Evolutionary conservation across 2,797 vertebrate genomes (phyloP), one percentile per base, ranked within the genome.

Genomic region (Odontamblyopus lacepedii): DNA sequence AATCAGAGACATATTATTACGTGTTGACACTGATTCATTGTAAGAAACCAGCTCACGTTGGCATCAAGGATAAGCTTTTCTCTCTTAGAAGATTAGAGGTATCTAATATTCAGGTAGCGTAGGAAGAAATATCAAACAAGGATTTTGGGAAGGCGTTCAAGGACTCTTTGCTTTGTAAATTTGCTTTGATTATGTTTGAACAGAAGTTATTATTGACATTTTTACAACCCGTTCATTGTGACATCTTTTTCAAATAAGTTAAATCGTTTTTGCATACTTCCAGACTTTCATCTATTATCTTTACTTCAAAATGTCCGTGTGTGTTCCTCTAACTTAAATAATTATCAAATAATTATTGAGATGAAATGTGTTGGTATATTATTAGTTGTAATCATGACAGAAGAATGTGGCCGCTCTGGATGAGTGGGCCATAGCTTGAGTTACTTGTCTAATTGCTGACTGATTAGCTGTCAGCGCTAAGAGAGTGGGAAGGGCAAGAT

Each of bases 401-500:
- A 48, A 61, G 75, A 79, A 73, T 68, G 73, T 38, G 44, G 26
- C n/a, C 30, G 41, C 44, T 1, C 48, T 27, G 68, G 65, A 59
- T 23, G 63, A 72, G 69, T 29, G 23, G 35, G 44, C 65, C 41
- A 48, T 1, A 60, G 8, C 18, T 27, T 48, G 44, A 55, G 8
- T 53, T 35, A 32, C 44, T 70, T 6, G 16, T 69, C 76, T 75
- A 55, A 16, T 6, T n/a, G 19, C 0, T 51, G 44, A 67, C 32
- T 64, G 71, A 74, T 81, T 72, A 68, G 23, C 63, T 56, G 69
- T 61, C 59, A 48, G 50, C 12, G 29, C 66, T 26, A 2, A 61
- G 30, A 63, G 68, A 27, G 48, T 66, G 48, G 64, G 29, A 48
- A 48, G 53, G 19, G n/a, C 8, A 0, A 26, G 9, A 72, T 73